Evolutionary conservation across 2,888 invertebrate genomes (phyloP), one percentile per base, ranked within the genome.

Genomic region (Drymonia ruficornis): DNA sequence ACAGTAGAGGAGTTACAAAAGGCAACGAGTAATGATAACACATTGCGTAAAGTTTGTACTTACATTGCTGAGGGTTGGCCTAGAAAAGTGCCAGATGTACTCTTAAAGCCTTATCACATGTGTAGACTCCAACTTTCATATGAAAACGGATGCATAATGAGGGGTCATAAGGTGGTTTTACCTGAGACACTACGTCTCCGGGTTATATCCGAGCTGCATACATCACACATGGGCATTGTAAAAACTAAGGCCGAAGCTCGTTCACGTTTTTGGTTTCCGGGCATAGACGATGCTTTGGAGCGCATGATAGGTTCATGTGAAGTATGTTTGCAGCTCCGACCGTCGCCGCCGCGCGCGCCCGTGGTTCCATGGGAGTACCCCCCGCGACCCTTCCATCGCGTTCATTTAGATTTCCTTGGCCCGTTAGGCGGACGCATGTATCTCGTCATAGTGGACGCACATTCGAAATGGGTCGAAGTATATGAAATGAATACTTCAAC

Each of bases 211-310:
- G 67, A 69, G 31, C 16, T 70, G 18, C 67, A 68, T 45, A 46
- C 23, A 6, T 61, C 67, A 4, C 71, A 73, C 58, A 51, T 70
- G 13, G 72, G 73, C 0, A 66, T 72, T 8, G 65, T 70, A 0
- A 73, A 72, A 55, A 68, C 56, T 2, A 74, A 73, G 58, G 61
- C 65, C 7, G 70, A 71, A 54, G 70, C 68, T 8, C 58, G 72
- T 1, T 55, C 58, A 2, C 43, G 70, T 11, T 56, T 72, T 40
- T 70, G 72, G 69, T 72, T 66, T 38, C 68, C 72, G 36, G 63
- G 60, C 8, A 56, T 70, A 13, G 67, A 67, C 49, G 43, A 50
- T 15, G 51, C 44, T 18, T 28, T 64, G 9, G 61, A 64, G 55
- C 31, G 19, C 2, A 50, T 63, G 51, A 56, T 63, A 50, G 34